Conservation (phyloP, 64 coral and sea anemone genomes). For the Montipora efflorescens region DNA sequence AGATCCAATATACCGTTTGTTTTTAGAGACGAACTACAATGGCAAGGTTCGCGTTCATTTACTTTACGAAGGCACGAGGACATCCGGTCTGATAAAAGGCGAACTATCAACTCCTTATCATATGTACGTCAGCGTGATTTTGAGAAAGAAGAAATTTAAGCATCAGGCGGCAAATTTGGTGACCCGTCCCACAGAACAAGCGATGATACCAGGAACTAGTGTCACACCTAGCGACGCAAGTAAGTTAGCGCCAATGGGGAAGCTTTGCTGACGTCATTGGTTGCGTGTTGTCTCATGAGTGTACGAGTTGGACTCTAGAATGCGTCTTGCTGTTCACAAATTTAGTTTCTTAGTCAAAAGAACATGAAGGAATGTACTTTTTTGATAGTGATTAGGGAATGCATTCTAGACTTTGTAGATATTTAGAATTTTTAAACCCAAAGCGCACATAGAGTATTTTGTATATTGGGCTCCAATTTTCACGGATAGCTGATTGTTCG, state of each 20-base stretch:
- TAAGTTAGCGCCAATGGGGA: neutral
- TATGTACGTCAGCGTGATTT: slow-evolving; percentile 3
- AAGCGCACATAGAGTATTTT: too few relatives aligned
- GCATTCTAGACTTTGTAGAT: too few relatives aligned
- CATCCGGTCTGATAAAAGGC: neutral
- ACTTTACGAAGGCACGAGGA: slow-evolving; percentile 5
- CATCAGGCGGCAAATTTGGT: neutral
- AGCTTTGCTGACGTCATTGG: too few relatives aligned
- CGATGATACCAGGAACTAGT: neutral
- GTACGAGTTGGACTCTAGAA: too few relatives aligned
- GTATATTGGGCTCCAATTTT: too few relatives aligned
- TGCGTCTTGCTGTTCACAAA: too few relatives aligned
- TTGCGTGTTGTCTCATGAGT: too few relatives aligned
- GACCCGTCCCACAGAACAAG: neutral
- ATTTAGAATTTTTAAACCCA: too few relatives aligned
- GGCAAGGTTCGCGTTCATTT: neutral
- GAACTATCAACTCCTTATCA: neutral
- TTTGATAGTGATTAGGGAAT: too few relatives aligned
- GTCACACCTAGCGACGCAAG: neutral
- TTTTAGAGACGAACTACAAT: neutral
- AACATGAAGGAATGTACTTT: too few relatives aligned
- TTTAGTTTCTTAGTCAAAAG: too few relatives aligned
- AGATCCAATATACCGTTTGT: neutral
- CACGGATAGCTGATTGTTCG: too few relatives aligned
- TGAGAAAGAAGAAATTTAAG: neutral